These are phyloP conservation scores for Cataglyphis albicans DNA, from an alignment of 2,888 invertebrate genomes.

Conservation along the genomic window DNA sequence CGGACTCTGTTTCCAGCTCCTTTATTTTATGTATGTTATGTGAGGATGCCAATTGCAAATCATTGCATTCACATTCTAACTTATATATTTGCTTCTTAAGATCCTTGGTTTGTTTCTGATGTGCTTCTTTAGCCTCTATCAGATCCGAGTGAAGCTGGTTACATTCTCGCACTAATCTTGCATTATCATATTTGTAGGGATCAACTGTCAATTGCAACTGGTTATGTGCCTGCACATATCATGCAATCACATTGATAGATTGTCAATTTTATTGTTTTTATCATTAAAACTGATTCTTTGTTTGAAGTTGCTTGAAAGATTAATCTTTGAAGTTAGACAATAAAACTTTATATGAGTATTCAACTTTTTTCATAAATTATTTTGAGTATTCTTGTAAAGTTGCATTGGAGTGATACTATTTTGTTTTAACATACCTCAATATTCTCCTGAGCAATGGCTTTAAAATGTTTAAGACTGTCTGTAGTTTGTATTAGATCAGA, in stretches of 20 bases:
- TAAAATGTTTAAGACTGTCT: constrained; percentile 94
- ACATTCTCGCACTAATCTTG: constrained; percentile 91
- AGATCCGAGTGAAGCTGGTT: constrained; percentile 91
- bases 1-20: constrained; percentile 89
- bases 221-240: constrained; percentile 88
- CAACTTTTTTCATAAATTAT: neutral
- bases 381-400: neutral
- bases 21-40: constrained; percentile 88
- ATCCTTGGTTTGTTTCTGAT: constrained; percentile 87
- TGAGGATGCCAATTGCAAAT: constrained; percentile 88
- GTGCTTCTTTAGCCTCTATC: constrained; percentile 89
- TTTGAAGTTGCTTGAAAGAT: neutral
- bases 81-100: constrained; percentile 86
- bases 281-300: constrained; percentile 34
- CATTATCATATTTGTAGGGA: constrained; percentile 93
- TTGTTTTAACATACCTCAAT: constrained; percentile 87
- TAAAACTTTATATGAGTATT: neutral
- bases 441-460: constrained; percentile 91
- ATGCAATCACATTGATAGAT: constrained; percentile 17
- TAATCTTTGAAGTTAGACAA: constrained; percentile 35
- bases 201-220: constrained; percentile 91
- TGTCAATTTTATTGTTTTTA: neutral
- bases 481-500: constrained; percentile 95
- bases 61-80: constrained; percentile 88
- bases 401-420: neutral